A percentile compares a stretch with the other conserved stretches of the same genome.
phyloP scores from a whole-genome alignment of 2,888 invertebrate species.

The Lumbricus terrestris region DNA sequence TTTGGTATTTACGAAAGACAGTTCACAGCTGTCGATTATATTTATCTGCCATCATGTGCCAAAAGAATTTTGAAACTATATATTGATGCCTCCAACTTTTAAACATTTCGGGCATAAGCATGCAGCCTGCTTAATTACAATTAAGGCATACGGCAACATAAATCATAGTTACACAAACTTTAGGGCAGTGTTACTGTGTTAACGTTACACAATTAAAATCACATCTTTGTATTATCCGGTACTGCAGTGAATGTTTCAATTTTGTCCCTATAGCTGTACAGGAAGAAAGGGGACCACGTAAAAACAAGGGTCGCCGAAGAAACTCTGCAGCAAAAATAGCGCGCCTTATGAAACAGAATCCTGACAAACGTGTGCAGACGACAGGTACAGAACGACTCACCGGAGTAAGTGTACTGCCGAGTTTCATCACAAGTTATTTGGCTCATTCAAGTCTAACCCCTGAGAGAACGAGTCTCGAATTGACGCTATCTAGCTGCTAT shows the following conservation, averaged over 20 bases:
- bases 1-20: too few species aligned
- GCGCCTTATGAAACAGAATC: background rate
- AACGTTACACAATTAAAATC: background rate
- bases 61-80: too few species aligned
- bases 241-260: background rate
- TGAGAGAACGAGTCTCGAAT: background rate
- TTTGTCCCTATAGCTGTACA: constrained; percentile 70
- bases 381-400: background rate
- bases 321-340: background rate
- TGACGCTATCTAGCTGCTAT: background rate
- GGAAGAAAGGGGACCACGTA: constrained; percentile 78
- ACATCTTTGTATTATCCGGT: background rate
- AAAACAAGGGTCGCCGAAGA: constrained; percentile 51
- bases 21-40: too few species aligned
- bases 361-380: background rate
- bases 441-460: background rate
- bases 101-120: too few species aligned
- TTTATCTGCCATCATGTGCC: too few species aligned
- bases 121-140: too few species aligned
- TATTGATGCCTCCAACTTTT: too few species aligned
- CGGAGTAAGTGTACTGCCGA: background rate
- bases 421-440: background rate
- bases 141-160: too few species aligned
- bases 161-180: too few species aligned
- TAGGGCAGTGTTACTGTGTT: too few species aligned